A percentile compares a stretch with the other conserved stretches of the same genome.
phyloP scores from a whole-genome alignment of 1,140 invertebrate genomes.

The Pemphigus obesinymphae region DNA sequence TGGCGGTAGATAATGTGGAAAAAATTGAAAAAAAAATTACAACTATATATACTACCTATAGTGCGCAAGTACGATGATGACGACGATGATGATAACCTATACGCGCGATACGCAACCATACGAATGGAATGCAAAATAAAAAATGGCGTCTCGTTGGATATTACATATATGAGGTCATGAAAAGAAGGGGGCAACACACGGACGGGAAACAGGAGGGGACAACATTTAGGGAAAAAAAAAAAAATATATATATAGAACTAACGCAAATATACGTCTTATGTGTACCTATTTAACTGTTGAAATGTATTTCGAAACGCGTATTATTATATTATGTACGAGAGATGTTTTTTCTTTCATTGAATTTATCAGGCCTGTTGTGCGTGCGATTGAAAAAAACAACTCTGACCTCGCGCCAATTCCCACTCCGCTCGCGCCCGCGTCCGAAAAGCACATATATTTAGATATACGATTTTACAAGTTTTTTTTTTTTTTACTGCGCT shows the following conservation, averaged over 20 bases:
- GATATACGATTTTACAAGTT: no score
- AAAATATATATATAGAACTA: no score
- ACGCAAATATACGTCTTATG: no score
- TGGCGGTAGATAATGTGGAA: no score
- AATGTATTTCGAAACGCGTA: background rate
- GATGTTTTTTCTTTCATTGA: no score
- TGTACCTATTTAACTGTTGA: no score
- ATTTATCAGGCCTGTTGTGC: background rate
- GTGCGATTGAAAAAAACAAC: background rate
- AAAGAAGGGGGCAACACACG: background rate
- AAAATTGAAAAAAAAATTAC: no score
- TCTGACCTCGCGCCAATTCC: constrained; percentile 19
- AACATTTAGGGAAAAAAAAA: no score
- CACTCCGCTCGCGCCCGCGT: background rate
- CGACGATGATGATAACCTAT: no score
- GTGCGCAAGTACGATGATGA: no score
- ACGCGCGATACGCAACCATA: background rate
- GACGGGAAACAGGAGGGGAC: background rate
- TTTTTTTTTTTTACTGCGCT: background rate
- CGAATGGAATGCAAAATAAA: constrained; percentile 37
- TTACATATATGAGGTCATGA: background rate
- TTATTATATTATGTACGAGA: background rate
- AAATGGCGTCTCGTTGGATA: constrained; percentile 27
- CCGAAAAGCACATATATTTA: no score
- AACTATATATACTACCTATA: no score